Evolutionary conservation across 2,797 vertebrate genomes (phyloP).

Genomic region (Amazona ochrocephala): DNA sequence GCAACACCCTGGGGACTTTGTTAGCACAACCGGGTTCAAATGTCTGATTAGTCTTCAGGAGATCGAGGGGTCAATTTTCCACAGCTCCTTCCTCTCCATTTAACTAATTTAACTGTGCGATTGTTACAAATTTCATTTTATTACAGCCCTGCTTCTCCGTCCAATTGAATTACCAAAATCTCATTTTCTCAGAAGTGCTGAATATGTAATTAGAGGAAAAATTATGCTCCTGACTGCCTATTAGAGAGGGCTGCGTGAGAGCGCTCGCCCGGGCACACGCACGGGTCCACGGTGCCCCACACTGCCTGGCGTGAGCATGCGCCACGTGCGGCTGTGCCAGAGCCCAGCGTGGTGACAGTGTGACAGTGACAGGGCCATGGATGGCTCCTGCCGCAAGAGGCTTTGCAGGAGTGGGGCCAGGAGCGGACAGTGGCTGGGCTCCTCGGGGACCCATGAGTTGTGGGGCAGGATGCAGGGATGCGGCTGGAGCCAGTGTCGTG

Average conservation of each 20-base stretch:
- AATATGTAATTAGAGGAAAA: constrained; percentile 88
- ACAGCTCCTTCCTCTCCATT: constrained; percentile 84
- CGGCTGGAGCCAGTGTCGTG: not conserved
- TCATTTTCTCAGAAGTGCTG: constrained; percentile 92
- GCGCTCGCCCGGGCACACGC: not conserved
- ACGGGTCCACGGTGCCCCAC: not conserved
- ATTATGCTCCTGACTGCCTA: constrained; percentile 81
- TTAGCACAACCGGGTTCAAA: constrained; percentile 74
- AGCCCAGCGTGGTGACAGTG: rapidly evolving
- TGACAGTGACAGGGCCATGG: not conserved
- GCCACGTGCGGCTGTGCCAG: not conserved
- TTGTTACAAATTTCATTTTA: constrained; percentile 87
- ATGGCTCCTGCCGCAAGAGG: not conserved
- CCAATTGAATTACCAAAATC: constrained; percentile 94
- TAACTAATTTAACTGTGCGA: constrained; percentile 85
- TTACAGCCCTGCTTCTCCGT: constrained; percentile 84
- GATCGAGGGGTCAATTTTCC: constrained; percentile 80
- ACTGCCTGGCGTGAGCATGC: not conserved
- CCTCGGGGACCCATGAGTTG: not conserved
- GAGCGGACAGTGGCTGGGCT: not conserved
- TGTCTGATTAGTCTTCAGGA: constrained; percentile 81
- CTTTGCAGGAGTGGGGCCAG: not conserved
- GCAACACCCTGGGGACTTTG: constrained; percentile 50
- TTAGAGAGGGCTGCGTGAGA: constrained; percentile 73
- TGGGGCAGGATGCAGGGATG: not conserved